Evolutionary conservation across 2,113 vertebrate species (phyloP).

Genomic region (Diadophis punctatus): DNA sequence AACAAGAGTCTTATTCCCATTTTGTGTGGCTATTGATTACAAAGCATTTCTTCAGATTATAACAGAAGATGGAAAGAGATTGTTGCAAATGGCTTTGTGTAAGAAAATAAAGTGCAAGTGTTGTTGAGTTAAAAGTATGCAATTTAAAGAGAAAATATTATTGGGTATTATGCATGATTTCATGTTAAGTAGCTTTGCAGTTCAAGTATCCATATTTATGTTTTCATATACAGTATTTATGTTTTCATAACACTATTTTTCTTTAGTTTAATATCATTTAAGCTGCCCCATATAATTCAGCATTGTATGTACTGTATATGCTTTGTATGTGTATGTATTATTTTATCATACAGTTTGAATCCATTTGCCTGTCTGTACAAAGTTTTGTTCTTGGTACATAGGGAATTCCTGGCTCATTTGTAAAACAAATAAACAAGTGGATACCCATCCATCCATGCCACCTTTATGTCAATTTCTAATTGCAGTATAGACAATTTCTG

Average conservation of each 20-base stretch:
- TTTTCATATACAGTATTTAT: neutral
- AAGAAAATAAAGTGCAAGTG: neutral
- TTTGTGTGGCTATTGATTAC: neutral
- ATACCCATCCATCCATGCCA: neutral
- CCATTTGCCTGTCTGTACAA: neutral
- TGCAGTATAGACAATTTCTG: neutral
- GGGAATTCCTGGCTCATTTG: neutral
- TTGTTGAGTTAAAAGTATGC: neutral
- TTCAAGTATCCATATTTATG: neutral
- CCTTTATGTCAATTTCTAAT: neutral
- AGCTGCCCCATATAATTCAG: neutral
- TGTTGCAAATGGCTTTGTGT: neutral
- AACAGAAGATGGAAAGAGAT: neutral
- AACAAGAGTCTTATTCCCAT: neutral
- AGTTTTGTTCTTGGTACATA: neutral
- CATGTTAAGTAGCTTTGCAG: neutral
- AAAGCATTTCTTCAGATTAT: neutral
- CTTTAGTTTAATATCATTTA: neutral
- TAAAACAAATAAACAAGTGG: too few relatives aligned
- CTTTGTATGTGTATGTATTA: neutral
- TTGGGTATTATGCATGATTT: neutral
- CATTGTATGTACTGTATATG: constrained; percentile 34
- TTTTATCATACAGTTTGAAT: constrained; percentile 5
- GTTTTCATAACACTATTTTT: neutral
- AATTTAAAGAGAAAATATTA: neutral